Evolutionary conservation across 2,113 vertebrate genomes (phyloP).

Genomic region (Panthera leo): DNA sequence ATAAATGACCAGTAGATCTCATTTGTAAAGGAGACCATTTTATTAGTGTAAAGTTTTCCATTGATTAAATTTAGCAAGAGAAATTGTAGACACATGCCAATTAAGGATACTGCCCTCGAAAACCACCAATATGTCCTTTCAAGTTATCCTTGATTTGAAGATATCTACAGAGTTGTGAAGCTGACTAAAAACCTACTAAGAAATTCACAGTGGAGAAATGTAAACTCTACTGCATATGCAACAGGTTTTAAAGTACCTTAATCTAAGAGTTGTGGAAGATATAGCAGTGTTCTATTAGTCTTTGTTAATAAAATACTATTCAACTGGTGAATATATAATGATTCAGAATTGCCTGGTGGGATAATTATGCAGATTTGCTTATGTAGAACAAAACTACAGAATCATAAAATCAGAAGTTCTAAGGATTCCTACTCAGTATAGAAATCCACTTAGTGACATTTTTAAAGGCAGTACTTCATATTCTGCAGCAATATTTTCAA

Average conservation of each 20-base stretch:
- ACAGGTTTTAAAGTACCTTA: background rate
- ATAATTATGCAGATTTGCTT: background rate
- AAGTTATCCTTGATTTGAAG: background rate
- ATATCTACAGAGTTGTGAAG: background rate
- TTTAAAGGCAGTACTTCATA: background rate
- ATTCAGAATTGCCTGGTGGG: background rate
- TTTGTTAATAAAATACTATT: background rate
- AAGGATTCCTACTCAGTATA: background rate
- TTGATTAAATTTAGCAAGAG: background rate
- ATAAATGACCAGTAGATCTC: background rate
- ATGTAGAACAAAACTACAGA: background rate
- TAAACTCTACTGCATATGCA: background rate
- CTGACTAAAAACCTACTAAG: background rate
- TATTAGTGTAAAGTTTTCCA: background rate
- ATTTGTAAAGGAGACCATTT: background rate
- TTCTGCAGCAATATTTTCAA: slow-evolving; percentile 4
- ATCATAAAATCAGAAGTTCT: background rate
- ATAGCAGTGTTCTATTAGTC: background rate
- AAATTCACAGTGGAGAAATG: background rate
- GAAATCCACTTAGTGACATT: background rate
- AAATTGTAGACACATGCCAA: background rate
- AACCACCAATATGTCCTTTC: background rate
- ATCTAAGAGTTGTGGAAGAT: background rate
- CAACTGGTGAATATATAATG: background rate
- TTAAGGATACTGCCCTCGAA: background rate